Percentiles rank a stretch among this genome's conserved stretches.
phyloP scores from a whole-genome alignment of 2,113 vertebrate genomes.

The Typhlomys cinereus region DNA sequence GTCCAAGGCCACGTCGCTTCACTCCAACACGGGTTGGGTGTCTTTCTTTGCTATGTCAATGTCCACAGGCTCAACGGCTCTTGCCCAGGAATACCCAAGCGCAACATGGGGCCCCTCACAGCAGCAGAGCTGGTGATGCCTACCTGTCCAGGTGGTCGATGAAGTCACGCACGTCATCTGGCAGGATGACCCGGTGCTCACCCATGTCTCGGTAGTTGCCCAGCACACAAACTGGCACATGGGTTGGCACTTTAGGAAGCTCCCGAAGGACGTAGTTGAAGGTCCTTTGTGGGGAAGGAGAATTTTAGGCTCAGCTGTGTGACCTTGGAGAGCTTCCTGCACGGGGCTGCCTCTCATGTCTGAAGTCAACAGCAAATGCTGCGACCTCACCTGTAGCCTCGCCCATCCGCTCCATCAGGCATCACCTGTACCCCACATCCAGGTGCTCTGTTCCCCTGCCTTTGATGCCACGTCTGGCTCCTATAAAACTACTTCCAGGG shows the following conservation, averaged over 20 bases:
- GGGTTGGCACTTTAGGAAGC: conserved; percentile 96
- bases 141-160: conserved; percentile 94
- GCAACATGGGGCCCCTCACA: neutral
- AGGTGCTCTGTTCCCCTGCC: neutral
- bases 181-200: conserved; percentile 95
- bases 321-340: too few species aligned
- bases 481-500: neutral
- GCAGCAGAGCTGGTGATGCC: neutral
- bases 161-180: conserved; percentile 93
- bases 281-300: conserved; percentile 87
- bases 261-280: conserved; percentile 97
- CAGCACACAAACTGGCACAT: conserved; percentile 96
- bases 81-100: fast-evolving
- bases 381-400: neutral
- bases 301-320: neutral
- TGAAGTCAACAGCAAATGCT: neutral
- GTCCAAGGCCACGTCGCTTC: neutral
- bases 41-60: neutral
- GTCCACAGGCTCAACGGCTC: too few species aligned
- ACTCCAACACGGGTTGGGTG: neutral
- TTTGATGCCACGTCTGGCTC: neutral
- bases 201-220: conserved; percentile 99
- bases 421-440: neutral
- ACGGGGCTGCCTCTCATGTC: neutral
- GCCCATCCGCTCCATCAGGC: neutral